Evolutionary conservation across 1,140 invertebrate species (phyloP).

Genomic region (Lordiphosa stackelbergi): DNA sequence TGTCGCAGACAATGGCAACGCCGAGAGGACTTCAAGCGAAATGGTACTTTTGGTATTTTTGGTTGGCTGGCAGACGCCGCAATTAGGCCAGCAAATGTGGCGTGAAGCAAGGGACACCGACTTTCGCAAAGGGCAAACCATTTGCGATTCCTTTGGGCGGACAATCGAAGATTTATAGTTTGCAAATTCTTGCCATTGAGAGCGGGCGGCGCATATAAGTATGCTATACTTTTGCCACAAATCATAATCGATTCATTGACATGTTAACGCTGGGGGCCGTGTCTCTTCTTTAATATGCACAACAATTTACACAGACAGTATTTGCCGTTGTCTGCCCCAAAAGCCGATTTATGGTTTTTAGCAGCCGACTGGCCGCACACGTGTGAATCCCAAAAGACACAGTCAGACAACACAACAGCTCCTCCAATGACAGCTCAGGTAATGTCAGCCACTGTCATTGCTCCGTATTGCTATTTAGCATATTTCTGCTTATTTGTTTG

Average conservation of each 20-base stretch:
- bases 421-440: conserved; percentile 36
- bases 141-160: conserved; percentile 22
- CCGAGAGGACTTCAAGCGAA: conserved; percentile 23
- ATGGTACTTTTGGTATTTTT: conserved; percentile 21
- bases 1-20: conserved; percentile 12
- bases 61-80: conserved; percentile 46
- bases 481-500: conserved; percentile 73
- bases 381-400: conserved; percentile 20
- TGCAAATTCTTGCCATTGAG: conserved; percentile 21
- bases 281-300: conserved; percentile 28
- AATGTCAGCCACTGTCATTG: conserved; percentile 20
- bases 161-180: conserved; percentile 64
- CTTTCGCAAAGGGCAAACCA: conserved; percentile 12
- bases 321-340: conserved; percentile 15
- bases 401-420: conserved; percentile 36
- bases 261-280: conserved; percentile 20
- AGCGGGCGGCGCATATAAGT: conserved; percentile 39
- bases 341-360: conserved; percentile 31
- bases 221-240: conserved; percentile 57
- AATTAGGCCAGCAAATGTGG: conserved; percentile 65
- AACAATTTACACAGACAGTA: conserved; percentile 44
- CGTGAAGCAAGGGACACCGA: conserved; percentile 26
- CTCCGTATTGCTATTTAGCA: conserved; percentile 70
- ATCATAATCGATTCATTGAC: conserved; percentile 60
- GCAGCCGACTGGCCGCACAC: conserved; percentile 12